Evolutionary conservation across 2,797 vertebrate genomes (phyloP).

Genomic region (Amblyopsis hoosieri): DNA sequence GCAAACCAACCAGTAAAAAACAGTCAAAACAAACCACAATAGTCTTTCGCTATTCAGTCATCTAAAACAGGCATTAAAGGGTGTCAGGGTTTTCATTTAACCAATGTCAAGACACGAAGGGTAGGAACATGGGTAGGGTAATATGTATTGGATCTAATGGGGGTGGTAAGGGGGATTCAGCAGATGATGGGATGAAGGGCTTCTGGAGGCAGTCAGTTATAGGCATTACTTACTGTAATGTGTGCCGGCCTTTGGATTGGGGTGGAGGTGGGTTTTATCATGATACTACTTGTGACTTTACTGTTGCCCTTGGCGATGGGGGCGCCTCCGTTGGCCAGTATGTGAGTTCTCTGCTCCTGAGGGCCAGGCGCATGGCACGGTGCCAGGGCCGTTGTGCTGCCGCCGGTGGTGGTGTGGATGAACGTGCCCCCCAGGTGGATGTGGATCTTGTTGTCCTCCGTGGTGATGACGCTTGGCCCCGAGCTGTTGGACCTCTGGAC

Average conservation of each 20-base stretch:
- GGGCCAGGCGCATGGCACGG: conserved; percentile 76
- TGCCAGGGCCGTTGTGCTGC: conserved; percentile 74
- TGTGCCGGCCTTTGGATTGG: conserved; percentile 93
- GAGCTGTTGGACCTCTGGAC: conserved; percentile 93
- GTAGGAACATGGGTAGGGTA: conserved; percentile 18
- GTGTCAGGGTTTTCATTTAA: conserved; percentile 40
- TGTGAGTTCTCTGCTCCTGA: conserved; percentile 86
- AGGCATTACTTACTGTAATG: conserved; percentile 98
- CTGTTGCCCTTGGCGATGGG: conserved; percentile 82
- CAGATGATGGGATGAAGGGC: conserved; percentile 59
- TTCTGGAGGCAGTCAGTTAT: conserved; percentile 81
- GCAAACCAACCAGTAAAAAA: conserved; percentile 67
- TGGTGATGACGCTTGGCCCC: conserved; percentile 93
- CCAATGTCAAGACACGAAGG: conserved; percentile 11
- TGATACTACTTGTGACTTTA: conserved; percentile 98
- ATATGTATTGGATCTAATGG: conserved; percentile 67
- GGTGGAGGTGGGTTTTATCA: conserved; percentile 92
- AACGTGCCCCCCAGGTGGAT: conserved; percentile 95
- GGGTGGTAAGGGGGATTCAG: conserved; percentile 27
- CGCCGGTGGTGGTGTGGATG: conserved; percentile 83
- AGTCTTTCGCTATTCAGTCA: conserved; percentile 63
- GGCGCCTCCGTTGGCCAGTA: conserved; percentile 82
- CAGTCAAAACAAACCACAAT: conserved; percentile 56
- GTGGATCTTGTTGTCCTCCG: conserved; percentile 99
- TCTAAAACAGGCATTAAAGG: conserved; percentile 63